Evolutionary conservation across 1,140 invertebrate genomes (phyloP).

Genomic region (Brachionus plicatilis): DNA sequence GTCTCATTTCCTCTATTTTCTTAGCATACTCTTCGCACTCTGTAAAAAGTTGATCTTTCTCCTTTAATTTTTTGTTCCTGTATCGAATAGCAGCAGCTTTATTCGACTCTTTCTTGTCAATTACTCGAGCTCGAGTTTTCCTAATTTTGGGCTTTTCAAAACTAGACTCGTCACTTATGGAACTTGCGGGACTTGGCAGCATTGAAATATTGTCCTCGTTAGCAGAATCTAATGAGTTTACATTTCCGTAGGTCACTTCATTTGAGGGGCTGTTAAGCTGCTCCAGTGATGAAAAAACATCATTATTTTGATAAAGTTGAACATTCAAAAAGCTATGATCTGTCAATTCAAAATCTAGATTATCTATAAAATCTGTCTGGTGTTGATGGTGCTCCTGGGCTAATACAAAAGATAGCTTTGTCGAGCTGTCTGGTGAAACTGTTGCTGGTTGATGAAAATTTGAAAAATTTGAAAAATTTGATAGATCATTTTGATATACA

Average conservation of each 20-base stretch:
- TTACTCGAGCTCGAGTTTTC: background rate
- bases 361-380: background rate
- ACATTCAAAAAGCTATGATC: background rate
- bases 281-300: background rate
- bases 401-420: background rate
- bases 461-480: background rate
- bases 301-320: background rate
- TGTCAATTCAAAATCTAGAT: background rate
- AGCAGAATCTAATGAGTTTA: background rate
- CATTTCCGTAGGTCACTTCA: background rate
- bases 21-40: constrained; percentile 26
- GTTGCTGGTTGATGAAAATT: background rate
- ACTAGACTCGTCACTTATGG: background rate
- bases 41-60: constrained; percentile 25
- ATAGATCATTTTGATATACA: background rate
- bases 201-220: background rate
- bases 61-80: constrained; percentile 17
- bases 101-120: constrained; percentile 37
- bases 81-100: constrained; percentile 18
- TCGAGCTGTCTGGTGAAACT: background rate
- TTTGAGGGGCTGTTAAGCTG: constrained; percentile 8
- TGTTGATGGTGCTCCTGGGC: background rate
- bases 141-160: background rate
- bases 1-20: constrained; percentile 7
- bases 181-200: background rate